phyloP scores from a whole-genome alignment of 2,888 invertebrate species.

The Pachymerium ferrugineum region DNA sequence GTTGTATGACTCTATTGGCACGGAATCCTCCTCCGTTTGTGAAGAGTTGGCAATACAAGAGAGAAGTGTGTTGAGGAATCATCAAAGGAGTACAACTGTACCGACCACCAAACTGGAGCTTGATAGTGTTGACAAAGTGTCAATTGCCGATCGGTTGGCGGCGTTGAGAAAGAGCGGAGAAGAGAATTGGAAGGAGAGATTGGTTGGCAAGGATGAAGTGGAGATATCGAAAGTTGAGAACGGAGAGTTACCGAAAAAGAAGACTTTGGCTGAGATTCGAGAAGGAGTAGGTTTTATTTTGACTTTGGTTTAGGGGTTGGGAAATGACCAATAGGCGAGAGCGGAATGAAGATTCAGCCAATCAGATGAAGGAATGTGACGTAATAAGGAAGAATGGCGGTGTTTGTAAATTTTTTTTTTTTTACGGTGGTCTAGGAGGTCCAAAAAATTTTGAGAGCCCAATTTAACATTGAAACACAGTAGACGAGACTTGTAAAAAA shows the following conservation, averaged over 20 bases:
- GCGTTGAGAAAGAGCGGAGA: neutral
- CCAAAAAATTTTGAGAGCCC: too few relatives aligned
- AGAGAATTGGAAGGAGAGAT: neutral
- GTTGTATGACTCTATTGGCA: neutral
- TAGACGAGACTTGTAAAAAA: too few relatives aligned
- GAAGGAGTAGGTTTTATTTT: neutral
- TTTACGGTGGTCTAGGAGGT: too few relatives aligned
- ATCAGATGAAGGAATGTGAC: too few relatives aligned
- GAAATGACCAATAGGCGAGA: too few relatives aligned
- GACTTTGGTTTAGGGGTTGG: neutral
- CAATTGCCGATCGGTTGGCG: slow-evolving; percentile 36
- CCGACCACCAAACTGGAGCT: slow-evolving; percentile 32
- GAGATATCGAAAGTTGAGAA: neutral
- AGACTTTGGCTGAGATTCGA: slow-evolving; percentile 11
- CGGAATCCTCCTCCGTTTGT: neutral
- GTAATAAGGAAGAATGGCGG: too few relatives aligned
- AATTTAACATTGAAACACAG: too few relatives aligned
- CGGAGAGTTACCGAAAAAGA: neutral
- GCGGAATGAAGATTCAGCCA: too few relatives aligned
- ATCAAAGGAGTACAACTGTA: slow-evolving; percentile 28
- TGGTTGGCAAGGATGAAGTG: slow-evolving; percentile 36
- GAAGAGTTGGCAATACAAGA: neutral
- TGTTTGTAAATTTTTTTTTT: too few relatives aligned
- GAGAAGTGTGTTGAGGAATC: neutral
- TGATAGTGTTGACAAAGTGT: neutral